phyloP scores from a whole-genome alignment of 1,140 invertebrate species.

The Berghia stephanieae region DNA sequence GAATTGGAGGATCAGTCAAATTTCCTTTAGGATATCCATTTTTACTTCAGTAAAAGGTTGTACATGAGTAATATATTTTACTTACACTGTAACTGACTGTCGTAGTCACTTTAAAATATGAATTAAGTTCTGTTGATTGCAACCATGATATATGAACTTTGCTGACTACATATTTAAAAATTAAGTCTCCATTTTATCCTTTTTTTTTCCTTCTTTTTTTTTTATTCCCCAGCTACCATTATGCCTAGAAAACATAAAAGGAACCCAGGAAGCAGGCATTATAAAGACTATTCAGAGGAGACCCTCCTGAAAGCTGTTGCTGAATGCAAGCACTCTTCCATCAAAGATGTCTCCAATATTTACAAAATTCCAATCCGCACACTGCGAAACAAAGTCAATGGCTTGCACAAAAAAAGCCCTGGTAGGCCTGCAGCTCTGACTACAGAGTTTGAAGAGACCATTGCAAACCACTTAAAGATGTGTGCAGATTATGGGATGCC shows the following conservation, averaged over 20 bases:
- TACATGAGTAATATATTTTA: too few relatives aligned
- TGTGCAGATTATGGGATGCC: constrained; percentile 12
- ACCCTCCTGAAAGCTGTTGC: neutral
- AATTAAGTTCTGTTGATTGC: too few relatives aligned
- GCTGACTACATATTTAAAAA: too few relatives aligned
- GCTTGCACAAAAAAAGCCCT: constrained; percentile 14
- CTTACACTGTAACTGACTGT: too few relatives aligned
- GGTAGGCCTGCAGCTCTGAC: constrained; percentile 30
- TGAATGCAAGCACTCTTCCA: neutral
- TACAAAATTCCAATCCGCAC: neutral
- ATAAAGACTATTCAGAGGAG: constrained; percentile 12
- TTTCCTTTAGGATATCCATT: too few relatives aligned
- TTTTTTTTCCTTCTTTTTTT: too few relatives aligned
- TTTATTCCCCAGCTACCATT: too few relatives aligned
- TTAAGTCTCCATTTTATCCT: too few relatives aligned
- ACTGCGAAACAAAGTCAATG: neutral
- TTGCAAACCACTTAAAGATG: neutral
- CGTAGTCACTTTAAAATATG: too few relatives aligned
- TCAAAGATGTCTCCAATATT: neutral
- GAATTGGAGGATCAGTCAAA: too few relatives aligned
- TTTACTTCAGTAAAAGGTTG: too few relatives aligned
- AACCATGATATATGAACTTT: too few relatives aligned
- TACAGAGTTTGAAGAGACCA: constrained; percentile 47
- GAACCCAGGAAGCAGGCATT: neutral
- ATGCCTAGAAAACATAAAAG: constrained; percentile 1